Base-by-base conservation (phyloP, 2,888 invertebrate species). In the Fragum fragum region DNA sequence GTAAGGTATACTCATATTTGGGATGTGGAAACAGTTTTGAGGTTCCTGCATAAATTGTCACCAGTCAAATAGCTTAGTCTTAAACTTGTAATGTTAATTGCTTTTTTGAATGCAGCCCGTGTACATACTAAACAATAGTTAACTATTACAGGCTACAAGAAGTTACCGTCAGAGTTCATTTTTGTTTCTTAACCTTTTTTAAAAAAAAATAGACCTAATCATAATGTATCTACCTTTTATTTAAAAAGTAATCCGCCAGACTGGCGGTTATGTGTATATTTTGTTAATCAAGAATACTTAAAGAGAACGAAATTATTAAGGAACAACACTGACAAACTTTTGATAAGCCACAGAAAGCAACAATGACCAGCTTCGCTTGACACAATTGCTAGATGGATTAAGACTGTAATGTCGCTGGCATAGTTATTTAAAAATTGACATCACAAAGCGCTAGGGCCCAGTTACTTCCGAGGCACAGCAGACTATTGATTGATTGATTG, bases 331-430 rank as follows among this genome's bases (percentile, higher is more conserved):
- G 53, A 39, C 42, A 69, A 53, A 26, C 23, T 76, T 21, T 70
- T 76, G 11, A 76, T 76, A 26, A 70, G 76, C 69, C 69, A 76
- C 68, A 21, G 42, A 1, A 76, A 76, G 57, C 76, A 69, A 26
- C 47, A 76, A 42, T 42, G 36, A 29, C 16, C 61, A 16, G 76
- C 70, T 29, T 14, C 53, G 6, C 14, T 29, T 3, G 53, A 28
- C 28, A 70, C 70, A 3, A 53, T 70, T 53, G 36, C 70, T 9
- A 26, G 53, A 28, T 70, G 70, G 70, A 28, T 63, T n/a, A n/a
- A 72, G 68, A 68, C 28, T 5, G 28, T 59, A 7, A 59, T 59
- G 59, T 26, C 28, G 53, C 77, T 18, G 77, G 77, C 18, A 77
- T 77, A 18, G 77, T 72, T 36, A 29, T 39, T 32, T 23, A 18